These are phyloP conservation scores for Pocillopora verrucosa DNA, from an alignment of 64 coral and sea anemone species.

Conservation along the genomic window DNA sequence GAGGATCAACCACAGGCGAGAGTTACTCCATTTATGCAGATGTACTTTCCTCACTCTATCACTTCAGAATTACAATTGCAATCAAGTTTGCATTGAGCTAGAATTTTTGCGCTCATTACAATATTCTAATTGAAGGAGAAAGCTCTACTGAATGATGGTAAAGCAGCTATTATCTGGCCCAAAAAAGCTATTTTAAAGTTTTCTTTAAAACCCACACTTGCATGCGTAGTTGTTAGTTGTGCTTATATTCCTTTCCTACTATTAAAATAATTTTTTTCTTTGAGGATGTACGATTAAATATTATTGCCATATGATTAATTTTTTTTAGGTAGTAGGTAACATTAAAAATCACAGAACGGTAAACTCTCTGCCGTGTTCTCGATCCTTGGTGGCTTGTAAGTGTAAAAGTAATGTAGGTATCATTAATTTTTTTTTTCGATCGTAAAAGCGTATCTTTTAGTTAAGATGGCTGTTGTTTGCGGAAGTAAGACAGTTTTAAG, in stretches of 20 bases:
- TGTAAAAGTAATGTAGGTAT: neutral
- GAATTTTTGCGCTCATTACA: no score
- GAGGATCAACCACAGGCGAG: no score
- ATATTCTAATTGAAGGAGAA: no score
- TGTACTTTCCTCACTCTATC: no score
- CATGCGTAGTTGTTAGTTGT: neutral
- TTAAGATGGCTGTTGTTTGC: neutral
- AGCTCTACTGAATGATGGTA: neutral
- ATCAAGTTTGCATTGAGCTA: no score
- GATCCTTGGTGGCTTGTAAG: neutral
- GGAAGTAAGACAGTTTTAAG: slow-evolving; percentile 19
- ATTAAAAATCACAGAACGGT: neutral
- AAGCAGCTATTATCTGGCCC: neutral
- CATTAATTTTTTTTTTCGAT: neutral
- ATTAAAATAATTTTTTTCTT: no score
- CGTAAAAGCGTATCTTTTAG: neutral
- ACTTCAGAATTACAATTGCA: no score
- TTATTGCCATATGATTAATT: neutral
- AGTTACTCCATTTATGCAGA: neutral
- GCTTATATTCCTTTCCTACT: no score
- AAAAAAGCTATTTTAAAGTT: neutral
- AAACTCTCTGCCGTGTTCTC: neutral
- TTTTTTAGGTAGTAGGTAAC: neutral
- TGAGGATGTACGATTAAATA: neutral
- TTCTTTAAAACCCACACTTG: no score